Conservation (phyloP, 2,888 invertebrate species). For the Zelleria hepariella region DNA sequence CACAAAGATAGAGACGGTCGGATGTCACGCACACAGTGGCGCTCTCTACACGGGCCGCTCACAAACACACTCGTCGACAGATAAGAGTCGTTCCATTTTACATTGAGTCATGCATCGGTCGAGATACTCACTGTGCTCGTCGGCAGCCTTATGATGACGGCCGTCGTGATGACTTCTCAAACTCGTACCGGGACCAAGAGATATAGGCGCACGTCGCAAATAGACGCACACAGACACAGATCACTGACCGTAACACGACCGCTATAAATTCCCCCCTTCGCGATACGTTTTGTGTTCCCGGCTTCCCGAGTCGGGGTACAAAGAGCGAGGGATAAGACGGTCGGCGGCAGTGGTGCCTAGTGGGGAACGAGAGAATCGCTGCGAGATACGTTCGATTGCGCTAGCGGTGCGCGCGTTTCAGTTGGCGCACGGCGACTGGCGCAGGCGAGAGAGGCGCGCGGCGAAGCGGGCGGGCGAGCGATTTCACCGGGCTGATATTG, state of each 20-base stretch:
- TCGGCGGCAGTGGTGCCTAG: slow-evolving; percentile 29
- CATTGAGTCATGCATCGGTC: slow-evolving; percentile 53
- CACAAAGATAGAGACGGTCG: slow-evolving; percentile 51
- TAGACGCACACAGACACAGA: slow-evolving; percentile 34
- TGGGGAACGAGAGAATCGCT: slow-evolving; percentile 46
- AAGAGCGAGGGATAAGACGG: slow-evolving; percentile 26
- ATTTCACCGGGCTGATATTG: slow-evolving; percentile 72
- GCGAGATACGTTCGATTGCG: slow-evolving; percentile 60
- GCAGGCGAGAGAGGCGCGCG: slow-evolving; percentile 61
- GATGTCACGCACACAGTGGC: slow-evolving; percentile 55
- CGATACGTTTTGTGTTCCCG: slow-evolving; percentile 33
- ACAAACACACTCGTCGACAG: slow-evolving; percentile 43
- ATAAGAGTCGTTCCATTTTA: slow-evolving; percentile 71
- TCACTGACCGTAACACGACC: slow-evolving; percentile 25
- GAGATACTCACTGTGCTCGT: slow-evolving; percentile 65
- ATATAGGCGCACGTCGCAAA: slow-evolving; percentile 44
- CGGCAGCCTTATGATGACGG: slow-evolving; percentile 71
- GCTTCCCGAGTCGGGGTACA: slow-evolving; percentile 34
- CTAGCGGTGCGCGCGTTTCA: slow-evolving; percentile 70
- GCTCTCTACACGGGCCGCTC: slow-evolving; percentile 28
- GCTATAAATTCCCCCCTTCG: slow-evolving; percentile 27
- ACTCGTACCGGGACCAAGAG: slow-evolving; percentile 47
- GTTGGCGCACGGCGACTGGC: slow-evolving; percentile 72
- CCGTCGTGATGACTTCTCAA: slow-evolving; percentile 62
- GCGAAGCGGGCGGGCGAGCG: slow-evolving; percentile 67